A percentile compares a stretch with the other conserved stretches of the same genome.
Evolutionary conservation across 2,113 vertebrate species (phyloP).

Genomic region (Gulo gulo): DNA sequence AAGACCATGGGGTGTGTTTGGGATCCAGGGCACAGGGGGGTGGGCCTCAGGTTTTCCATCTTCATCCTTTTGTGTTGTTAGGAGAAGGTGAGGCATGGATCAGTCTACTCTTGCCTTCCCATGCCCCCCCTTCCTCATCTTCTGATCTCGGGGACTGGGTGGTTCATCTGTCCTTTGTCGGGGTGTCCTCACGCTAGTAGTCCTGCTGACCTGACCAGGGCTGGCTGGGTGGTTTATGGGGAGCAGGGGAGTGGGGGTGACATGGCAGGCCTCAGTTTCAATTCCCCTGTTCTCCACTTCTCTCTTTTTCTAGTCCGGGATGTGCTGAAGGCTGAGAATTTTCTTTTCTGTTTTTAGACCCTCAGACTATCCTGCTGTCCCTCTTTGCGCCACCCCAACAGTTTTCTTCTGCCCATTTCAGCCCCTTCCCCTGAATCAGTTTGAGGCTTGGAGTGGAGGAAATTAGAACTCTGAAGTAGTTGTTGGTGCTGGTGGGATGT

Average conservation of each 20-base stretch:
- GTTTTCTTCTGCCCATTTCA: not conserved
- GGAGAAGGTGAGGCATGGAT: not conserved
- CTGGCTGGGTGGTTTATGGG: not conserved
- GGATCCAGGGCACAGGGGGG: not conserved
- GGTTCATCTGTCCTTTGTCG: slow-evolving; percentile 13
- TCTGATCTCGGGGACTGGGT: not conserved
- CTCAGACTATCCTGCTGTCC: not conserved
- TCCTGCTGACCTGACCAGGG: slow-evolving; percentile 15
- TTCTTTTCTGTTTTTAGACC: slow-evolving; percentile 1
- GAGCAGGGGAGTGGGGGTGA: not conserved
- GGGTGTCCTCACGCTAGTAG: not conserved
- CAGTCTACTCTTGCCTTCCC: not conserved
- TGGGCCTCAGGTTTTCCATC: slow-evolving; percentile 29
- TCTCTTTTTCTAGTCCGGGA: not conserved
- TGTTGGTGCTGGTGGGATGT: not conserved
- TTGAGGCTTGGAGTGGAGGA: not conserved
- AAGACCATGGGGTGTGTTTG: not conserved
- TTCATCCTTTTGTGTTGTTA: slow-evolving; percentile 17
- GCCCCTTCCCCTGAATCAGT: not conserved
- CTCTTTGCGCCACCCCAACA: not conserved
- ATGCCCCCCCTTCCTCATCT: not conserved
- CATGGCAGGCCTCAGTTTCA: not conserved
- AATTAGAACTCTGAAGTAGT: not conserved
- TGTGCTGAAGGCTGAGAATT: slow-evolving; percentile 22
- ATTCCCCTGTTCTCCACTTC: not conserved